Conservation (phyloP, 2,113 vertebrate species). For the Nothocercus julius region DNA sequence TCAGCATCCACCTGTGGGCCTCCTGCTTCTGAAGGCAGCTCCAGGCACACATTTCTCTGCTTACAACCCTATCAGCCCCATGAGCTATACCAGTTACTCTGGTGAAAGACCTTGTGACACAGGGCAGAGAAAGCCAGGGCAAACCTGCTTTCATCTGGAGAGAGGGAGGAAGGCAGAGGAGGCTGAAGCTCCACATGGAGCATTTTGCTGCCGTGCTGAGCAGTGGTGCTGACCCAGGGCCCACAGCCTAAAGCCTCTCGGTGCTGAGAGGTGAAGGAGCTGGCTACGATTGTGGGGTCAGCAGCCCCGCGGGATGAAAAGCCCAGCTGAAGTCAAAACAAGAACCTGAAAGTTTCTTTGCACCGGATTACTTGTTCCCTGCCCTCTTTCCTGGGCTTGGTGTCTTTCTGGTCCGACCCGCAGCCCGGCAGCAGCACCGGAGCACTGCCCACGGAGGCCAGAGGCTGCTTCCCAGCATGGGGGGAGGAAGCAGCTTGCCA, state of each 20-base stretch:
- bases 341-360: conserved; percentile 14
- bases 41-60: neutral
- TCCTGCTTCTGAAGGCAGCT: neutral
- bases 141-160: neutral
- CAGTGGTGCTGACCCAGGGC: neutral
- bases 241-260: rapidly evolving
- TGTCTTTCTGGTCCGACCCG: neutral
- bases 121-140: neutral
- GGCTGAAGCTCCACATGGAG: neutral
- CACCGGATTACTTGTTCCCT: conserved; percentile 26
- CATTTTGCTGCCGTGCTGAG: neutral
- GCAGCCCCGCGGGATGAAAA: neutral
- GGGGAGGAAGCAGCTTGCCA: neutral
- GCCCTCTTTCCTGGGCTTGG: conserved; percentile 46
- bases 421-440: conserved; percentile 61
- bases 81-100: neutral
- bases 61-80: neutral
- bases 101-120: no score
- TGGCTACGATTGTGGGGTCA: neutral
- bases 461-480: neutral
- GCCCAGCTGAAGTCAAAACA: neutral
- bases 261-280: rapidly evolving
- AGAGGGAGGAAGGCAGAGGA: neutral
- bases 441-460: conserved; percentile 48
- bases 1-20: rapidly evolving